These are phyloP conservation scores for Dolichotis patagonum DNA, from an alignment of 2,113 vertebrate species.

Conservation along the genomic window DNA sequence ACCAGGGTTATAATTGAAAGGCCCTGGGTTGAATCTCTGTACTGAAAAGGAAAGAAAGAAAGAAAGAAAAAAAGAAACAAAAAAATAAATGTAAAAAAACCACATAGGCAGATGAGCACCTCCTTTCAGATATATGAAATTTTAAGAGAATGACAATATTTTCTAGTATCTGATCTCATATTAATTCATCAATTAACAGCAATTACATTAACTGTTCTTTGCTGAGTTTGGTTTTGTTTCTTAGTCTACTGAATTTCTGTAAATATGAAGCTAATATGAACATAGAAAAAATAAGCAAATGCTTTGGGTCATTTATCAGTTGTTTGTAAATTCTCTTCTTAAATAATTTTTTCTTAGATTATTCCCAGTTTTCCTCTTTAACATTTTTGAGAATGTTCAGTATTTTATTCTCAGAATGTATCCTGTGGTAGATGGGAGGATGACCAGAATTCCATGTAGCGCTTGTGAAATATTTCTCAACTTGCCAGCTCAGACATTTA, in stretches of 20 bases:
- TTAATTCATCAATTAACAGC: background rate
- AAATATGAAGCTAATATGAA: background rate
- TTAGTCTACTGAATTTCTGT: constrained; percentile 18
- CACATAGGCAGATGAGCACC: no score
- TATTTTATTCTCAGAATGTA: background rate
- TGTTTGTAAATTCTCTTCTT: background rate
- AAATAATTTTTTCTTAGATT: background rate
- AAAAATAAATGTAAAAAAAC: background rate
- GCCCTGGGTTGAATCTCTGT: background rate
- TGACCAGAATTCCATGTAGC: background rate
- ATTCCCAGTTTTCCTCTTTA: background rate
- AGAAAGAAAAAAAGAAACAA: background rate
- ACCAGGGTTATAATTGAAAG: background rate
- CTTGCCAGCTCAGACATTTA: background rate
- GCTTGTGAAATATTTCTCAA: background rate
- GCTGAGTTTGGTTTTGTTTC: background rate
- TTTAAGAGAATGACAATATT: background rate
- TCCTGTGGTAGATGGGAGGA: background rate
- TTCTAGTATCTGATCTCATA: background rate
- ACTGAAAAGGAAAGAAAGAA: background rate
- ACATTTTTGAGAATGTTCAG: background rate
- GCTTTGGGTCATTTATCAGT: no score
- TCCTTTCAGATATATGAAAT: background rate
- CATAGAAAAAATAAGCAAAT: no score
- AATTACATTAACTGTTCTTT: background rate